Evolutionary conservation across 1,140 invertebrate genomes (phyloP), one percentile per base, ranked within the genome.

Genomic region (Eupristina koningsbergeri): DNA sequence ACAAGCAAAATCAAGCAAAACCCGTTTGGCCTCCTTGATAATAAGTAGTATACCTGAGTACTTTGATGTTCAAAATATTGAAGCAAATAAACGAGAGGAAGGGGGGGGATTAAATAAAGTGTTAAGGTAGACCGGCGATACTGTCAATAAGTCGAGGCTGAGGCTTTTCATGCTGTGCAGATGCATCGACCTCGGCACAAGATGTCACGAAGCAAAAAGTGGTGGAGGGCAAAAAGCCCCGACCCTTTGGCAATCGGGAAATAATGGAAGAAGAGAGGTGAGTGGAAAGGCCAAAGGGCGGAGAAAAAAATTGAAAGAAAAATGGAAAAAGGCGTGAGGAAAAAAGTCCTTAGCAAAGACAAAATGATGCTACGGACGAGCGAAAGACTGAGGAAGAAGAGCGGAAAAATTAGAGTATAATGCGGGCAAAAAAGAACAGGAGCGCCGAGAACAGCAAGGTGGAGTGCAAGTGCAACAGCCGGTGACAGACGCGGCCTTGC

Each of bases 381-480:
- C 6, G 45, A 19, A 74, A 47, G 41, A 45, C 6, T 19, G 63
- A 64, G 67, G 11, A 19, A 39, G 1, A n/a, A 31, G 26, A 34
- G 63, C 53, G 71, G 73, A 58, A 82, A 82, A 76, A 82, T 82
- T 82, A 82, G 80, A 82, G 80, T 67, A 41, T 76, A 71, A 80
- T 64, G 78, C 34, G 29, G 41, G 31, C n/a, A 80, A 82, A 80
- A 81, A 76, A 50, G 73, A 31, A 26, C 50, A 36, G n/a, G 78
- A 22, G 29, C 29, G 31, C n/a, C 69, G 76, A 80, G 75, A 76
- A 50, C 58, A 31, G 34, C 50, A 36, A 11, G 6, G 41, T 3
- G 41, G 64, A 71, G 36, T 41, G 67, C 67, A 41, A 71, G 26
- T 6, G 22, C 31, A 45, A 39, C 84, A 84, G 45, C 47, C 73